A percentile compares a stretch with the other conserved stretches of the same genome.
Evolutionary conservation across 2,888 invertebrate genomes (phyloP).

Genomic region (Ferdinandea cuprea): DNA sequence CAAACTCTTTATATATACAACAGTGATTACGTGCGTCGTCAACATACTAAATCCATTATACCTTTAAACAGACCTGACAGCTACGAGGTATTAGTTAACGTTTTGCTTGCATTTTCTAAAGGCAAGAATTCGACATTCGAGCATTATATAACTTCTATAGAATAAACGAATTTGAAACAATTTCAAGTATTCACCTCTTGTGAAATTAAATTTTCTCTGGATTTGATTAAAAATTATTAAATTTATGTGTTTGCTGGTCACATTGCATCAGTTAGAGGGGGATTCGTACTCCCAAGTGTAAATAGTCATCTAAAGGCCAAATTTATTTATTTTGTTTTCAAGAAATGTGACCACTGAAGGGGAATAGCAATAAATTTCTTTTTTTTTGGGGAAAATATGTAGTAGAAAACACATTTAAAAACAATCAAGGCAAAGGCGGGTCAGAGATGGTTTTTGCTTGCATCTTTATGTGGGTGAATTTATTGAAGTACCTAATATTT

Average conservation of each 20-base stretch:
- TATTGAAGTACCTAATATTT: constrained; percentile 43
- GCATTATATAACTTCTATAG: too few species aligned
- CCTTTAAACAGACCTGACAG: not conserved
- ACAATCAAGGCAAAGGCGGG: constrained; percentile 23
- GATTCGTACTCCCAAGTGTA: constrained; percentile 1
- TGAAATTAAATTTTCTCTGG: constrained; percentile 19
- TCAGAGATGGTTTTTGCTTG: not conserved
- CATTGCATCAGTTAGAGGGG: not conserved
- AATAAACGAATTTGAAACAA: not conserved
- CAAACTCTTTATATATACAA: not conserved
- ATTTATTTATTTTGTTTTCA: constrained; percentile 23
- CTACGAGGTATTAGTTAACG: constrained; percentile 2
- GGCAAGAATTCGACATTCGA: too few species aligned
- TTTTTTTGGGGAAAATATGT: not conserved
- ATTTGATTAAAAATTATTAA: constrained; percentile 40
- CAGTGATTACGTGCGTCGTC: not conserved
- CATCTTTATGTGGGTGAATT: constrained; percentile 19
- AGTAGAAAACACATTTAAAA: constrained; percentile 42
- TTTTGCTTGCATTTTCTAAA: too few species aligned
- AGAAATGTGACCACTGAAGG: constrained; percentile 30
- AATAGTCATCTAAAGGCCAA: constrained; percentile 19
- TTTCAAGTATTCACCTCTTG: not conserved
- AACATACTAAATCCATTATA: not conserved
- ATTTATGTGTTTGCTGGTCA: constrained; percentile 30
- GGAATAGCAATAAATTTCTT: constrained; percentile 10